A percentile compares a stretch with the other conserved stretches of the same genome.
Evolutionary conservation across 2,113 vertebrate species (phyloP).

Genomic region (Carlito syrichta): DNA sequence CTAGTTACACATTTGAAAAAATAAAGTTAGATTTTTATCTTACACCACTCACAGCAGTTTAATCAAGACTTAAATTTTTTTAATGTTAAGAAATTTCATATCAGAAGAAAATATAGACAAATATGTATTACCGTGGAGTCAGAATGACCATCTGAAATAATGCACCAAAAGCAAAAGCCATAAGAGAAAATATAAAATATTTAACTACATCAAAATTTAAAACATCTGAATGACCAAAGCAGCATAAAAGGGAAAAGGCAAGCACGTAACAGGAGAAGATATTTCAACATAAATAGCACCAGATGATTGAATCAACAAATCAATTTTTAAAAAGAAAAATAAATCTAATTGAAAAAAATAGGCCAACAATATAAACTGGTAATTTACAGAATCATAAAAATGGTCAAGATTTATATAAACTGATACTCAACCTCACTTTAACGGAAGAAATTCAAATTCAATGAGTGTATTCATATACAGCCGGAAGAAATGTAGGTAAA

Average conservation of each 20-base stretch:
- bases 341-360: background rate
- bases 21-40: background rate
- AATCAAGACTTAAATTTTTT: background rate
- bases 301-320: background rate
- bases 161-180: background rate
- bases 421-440: background rate
- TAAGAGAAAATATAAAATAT: background rate
- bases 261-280: background rate
- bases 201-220: background rate
- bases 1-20: background rate
- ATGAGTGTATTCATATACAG: background rate
- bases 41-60: background rate
- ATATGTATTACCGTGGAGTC: background rate
- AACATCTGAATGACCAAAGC: background rate
- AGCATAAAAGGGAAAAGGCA: background rate
- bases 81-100: background rate
- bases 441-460: background rate
- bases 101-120: background rate
- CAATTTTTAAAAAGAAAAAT: background rate
- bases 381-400: conserved; percentile 17
- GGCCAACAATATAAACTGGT: background rate
- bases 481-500: background rate
- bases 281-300: background rate
- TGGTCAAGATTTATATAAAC: background rate
- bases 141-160: background rate